phyloP scores from a whole-genome alignment of 2,797 vertebrate species.

The Notoglanidium macrostoma region DNA sequence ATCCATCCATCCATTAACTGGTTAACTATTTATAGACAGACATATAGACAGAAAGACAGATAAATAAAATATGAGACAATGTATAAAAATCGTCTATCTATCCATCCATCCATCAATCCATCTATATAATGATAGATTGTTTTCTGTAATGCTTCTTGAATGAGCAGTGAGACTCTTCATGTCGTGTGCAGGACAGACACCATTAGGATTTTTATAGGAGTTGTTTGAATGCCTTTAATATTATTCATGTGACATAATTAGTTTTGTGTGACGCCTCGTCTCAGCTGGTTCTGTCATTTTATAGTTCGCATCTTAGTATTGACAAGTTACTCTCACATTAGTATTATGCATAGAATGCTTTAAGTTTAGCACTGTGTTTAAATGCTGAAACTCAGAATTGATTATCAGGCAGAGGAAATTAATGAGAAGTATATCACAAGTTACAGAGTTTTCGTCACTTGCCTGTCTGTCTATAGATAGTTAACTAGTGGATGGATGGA shows the following conservation, averaged over 20 bases:
- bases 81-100: neutral
- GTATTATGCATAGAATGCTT: constrained; percentile 1
- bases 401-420: neutral
- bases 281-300: constrained; percentile 36
- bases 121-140: neutral
- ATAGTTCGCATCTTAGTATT: neutral
- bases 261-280: constrained; percentile 29
- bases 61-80: neutral
- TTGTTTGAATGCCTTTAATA: constrained; percentile 30
- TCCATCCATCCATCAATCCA: neutral
- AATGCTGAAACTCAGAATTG: neutral
- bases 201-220: constrained; percentile 24
- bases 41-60: neutral
- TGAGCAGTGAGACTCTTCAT: neutral
- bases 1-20: neutral
- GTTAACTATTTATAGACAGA: neutral
- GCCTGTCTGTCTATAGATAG: neutral
- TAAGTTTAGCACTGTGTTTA: neutral
- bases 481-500: neutral
- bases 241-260: constrained; percentile 25
- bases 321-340: neutral
- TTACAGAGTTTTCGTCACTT: neutral
- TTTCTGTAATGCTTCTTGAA: neutral
- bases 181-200: neutral
- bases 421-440: neutral